Evolutionary conservation across 2,888 invertebrate species (phyloP).

Genomic region (Andrena bicolor): DNA sequence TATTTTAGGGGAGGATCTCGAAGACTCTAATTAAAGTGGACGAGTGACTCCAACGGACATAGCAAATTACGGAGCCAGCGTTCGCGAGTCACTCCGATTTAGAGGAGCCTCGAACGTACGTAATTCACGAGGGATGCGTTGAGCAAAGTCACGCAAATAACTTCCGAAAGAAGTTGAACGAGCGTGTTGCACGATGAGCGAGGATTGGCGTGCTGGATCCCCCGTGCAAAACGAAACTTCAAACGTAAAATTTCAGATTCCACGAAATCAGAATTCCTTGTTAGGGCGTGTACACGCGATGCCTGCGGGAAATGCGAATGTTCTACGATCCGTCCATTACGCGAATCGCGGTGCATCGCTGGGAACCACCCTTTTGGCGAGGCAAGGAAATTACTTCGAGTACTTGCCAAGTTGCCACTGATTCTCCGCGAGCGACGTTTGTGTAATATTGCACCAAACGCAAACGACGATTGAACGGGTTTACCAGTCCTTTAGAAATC

Average conservation of each 20-base stretch:
- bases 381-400: not conserved
- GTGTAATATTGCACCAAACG: not conserved
- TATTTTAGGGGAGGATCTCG: too few species aligned
- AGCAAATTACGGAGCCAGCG: not conserved
- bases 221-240: conserved; percentile 17
- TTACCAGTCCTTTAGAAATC: conserved; percentile 53
- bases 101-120: not conserved
- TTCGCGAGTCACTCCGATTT: not conserved
- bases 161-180: conserved; percentile 30
- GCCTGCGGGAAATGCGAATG: not conserved
- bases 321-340: not conserved
- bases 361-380: not conserved
- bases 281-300: not conserved
- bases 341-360: not conserved
- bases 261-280: conserved; percentile 14
- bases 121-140: not conserved
- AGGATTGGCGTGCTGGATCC: conserved; percentile 26
- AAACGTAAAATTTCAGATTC: conserved; percentile 23
- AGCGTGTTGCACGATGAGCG: conserved; percentile 20
- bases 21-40: too few species aligned
- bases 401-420: too few species aligned
- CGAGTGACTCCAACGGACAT: not conserved
- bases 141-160: conserved; percentile 34
- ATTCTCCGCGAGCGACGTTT: too few species aligned
- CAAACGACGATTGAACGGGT: not conserved